Evolutionary conservation across 2,113 vertebrate species (phyloP).

Genomic region (Pardalotus punctatus): DNA sequence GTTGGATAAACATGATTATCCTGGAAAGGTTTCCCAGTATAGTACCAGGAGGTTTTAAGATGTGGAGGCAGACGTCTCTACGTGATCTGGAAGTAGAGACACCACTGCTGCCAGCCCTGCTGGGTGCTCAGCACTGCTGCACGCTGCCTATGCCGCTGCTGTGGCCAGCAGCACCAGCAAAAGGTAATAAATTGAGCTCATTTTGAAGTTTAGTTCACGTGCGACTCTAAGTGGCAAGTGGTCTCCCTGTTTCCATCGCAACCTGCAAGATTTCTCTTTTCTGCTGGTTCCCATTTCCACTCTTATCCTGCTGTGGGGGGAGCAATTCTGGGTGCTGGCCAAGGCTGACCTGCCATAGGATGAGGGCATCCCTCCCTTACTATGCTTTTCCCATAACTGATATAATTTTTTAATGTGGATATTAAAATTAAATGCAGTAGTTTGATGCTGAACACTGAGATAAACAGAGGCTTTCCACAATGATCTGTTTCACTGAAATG

Average conservation of each 20-base stretch:
- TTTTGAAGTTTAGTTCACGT: background rate
- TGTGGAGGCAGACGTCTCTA: accelerated
- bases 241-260: background rate
- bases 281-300: background rate
- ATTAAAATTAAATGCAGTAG: background rate
- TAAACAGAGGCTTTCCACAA: background rate
- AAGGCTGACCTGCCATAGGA: background rate
- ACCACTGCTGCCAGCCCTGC: accelerated
- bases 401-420: background rate
- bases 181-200: background rate
- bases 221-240: background rate
- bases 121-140: accelerated
- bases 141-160: accelerated
- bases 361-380: background rate
- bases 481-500: background rate
- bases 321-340: background rate
- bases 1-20: background rate
- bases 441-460: background rate
- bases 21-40: background rate
- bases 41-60: background rate
- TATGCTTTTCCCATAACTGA: background rate
- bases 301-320: too few species aligned
- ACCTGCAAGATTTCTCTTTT: background rate
- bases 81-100: background rate
- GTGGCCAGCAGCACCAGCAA: accelerated